Base-by-base conservation (phyloP, 1,140 invertebrate genomes). In the Meloidogyne floridensis region DNA sequence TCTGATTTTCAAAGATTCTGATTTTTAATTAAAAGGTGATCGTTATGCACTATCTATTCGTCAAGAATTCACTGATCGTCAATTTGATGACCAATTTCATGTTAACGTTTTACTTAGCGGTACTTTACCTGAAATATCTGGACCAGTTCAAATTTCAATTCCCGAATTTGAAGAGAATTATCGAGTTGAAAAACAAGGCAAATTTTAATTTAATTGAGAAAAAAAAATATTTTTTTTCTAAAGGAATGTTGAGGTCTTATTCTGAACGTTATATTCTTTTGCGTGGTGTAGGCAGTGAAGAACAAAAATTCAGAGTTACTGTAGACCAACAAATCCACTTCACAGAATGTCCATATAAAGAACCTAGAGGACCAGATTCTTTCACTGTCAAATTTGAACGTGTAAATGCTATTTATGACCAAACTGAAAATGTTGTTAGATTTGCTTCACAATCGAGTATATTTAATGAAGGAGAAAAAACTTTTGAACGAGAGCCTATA, bases 141-240 rank as follows among this genome's bases (percentile, higher is more conserved):
- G 59, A 89, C 92, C 0, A 80, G 90, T 5, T 92, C 92, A 6
- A 91, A 92, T 0, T 93, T 92, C 84, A 91, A 97, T 10, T 47
- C 90, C 92, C 6, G 94, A 96, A 89, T 95, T 94, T 87, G 93
- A 94, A 78, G 94, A 96, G 90, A 93, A 95, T 85, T 96, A 94
- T 89, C 94, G 93, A 0, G 92, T 93, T 81, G 92, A 93, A 20
- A 90, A 91, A 53, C 91, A 93, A 73, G 94, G 94, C 83, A 47
- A 70, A 20, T 43, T 59, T 76, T 75, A n/a, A 51, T 75, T 32
- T 78, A n/a, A 32, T 32, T 32, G 32, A 32, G 32, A 56, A 15
- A 53, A 32, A 65, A 53, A 59, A n/a, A 54, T 59, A 75, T 7
- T 47, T 47, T 47, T 47, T 47, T 54, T 10, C 10, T 20, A 43